Evolutionary conservation across 1,140 invertebrate species (phyloP).

Genomic region (Aphidius ervi): DNA sequence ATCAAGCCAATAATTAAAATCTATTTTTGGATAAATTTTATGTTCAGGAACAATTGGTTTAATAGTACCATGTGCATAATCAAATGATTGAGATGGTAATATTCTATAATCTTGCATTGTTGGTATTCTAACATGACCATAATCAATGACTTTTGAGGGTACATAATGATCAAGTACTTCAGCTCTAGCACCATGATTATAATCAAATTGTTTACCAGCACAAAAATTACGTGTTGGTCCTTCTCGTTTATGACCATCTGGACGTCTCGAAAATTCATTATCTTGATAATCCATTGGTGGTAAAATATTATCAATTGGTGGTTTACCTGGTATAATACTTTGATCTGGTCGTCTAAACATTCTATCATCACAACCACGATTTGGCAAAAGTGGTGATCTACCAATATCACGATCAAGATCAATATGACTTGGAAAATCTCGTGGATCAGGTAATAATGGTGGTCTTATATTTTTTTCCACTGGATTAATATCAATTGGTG

Average conservation of each 20-base stretch:
- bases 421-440: constrained; percentile 1
- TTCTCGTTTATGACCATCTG: constrained; percentile 2
- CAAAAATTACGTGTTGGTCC: constrained; percentile 36
- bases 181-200: constrained; percentile 43
- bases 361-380: constrained; percentile 1
- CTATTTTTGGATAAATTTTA: constrained; percentile 30
- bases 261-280: constrained; percentile 13
- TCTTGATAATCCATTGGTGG: constrained; percentile 8
- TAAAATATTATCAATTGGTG: constrained; percentile 5
- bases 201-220: constrained; percentile 47
- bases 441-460: background rate
- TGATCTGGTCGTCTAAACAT: background rate
- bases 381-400: background rate
- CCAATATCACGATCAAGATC: constrained; percentile 1
- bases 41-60: constrained; percentile 41
- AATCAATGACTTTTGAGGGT: constrained; percentile 65
- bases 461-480: constrained; percentile 1
- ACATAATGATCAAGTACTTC: constrained; percentile 32
- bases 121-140: constrained; percentile 55
- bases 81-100: constrained; percentile 39
- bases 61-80: constrained; percentile 45
- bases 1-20: constrained; percentile 48
- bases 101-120: constrained; percentile 29
- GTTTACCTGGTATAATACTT: background rate
- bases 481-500: constrained; percentile 4